These are phyloP conservation scores for Sycophila sp. DNA, from an alignment of 1,140 invertebrate genomes.

Conservation along the genomic window DNA sequence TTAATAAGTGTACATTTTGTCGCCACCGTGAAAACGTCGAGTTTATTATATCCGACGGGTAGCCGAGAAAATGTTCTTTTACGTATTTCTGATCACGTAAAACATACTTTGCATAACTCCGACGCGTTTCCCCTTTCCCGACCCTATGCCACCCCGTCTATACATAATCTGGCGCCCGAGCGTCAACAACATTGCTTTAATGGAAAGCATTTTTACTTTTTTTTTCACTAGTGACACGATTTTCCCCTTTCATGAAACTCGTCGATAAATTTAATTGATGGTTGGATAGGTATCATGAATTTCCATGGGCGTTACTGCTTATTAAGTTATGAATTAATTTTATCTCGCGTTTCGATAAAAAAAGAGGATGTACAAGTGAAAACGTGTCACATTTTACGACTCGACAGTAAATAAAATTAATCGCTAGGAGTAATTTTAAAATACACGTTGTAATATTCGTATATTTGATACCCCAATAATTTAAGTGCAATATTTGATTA, in stretches of 20 bases:
- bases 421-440: too few relatives aligned
- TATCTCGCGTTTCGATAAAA: too few relatives aligned
- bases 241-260: background rate
- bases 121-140: background rate
- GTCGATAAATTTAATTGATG: slow-evolving; percentile 3
- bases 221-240: background rate
- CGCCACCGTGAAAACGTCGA: background rate
- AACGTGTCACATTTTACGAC: too few relatives aligned
- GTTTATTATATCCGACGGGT: background rate
- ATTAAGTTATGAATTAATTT: too few relatives aligned
- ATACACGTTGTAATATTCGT: too few relatives aligned
- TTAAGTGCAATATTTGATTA: too few relatives aligned
- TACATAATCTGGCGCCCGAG: background rate
- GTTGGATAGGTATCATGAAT: background rate
- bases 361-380: too few relatives aligned
- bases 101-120: slow-evolving; percentile 29
- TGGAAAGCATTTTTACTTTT: background rate
- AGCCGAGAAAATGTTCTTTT: slow-evolving; percentile 8
- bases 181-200: slow-evolving; percentile 15
- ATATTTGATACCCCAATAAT: too few relatives aligned
- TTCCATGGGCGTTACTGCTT: background rate
- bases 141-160: background rate
- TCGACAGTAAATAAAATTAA: background rate
- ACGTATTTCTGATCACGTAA: slow-evolving; percentile 35
- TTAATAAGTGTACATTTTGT: slow-evolving; percentile 31